These are phyloP conservation scores for Nixonia krombeini DNA, from an alignment of 1,140 invertebrate species.

Conservation along the genomic window DNA sequence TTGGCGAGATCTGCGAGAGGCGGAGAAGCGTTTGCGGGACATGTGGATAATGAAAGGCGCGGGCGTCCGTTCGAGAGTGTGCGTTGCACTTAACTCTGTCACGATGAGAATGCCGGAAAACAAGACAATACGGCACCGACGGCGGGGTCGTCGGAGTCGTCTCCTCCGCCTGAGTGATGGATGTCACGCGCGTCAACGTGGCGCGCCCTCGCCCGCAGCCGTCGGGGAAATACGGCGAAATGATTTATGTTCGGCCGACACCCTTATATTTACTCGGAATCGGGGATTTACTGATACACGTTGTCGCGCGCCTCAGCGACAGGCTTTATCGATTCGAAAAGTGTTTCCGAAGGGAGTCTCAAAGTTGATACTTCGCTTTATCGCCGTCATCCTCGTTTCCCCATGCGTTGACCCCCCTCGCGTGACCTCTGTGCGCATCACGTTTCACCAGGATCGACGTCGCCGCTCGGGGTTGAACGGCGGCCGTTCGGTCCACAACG, in stretches of 20 bases:
- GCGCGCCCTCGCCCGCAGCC: slow-evolving; percentile 19
- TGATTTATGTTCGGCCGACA: slow-evolving; percentile 45
- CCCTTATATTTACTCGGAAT: slow-evolving; percentile 43
- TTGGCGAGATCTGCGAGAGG: too few species aligned
- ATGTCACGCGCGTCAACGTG: slow-evolving; percentile 51
- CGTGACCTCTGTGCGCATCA: too few species aligned
- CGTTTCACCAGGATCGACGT: neutral
- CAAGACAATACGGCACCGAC: slow-evolving; percentile 23
- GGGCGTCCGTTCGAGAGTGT: slow-evolving; percentile 2
- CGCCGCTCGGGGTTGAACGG: too few species aligned
- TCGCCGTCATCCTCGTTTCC: too few species aligned
- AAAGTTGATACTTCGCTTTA: too few species aligned
- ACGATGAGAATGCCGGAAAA: slow-evolving; percentile 25
- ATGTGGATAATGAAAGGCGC: neutral
- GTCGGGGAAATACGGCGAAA: slow-evolving; percentile 34
- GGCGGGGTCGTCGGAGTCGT: slow-evolving; percentile 23
- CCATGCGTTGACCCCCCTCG: too few species aligned
- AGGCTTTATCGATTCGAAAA: slow-evolving; percentile 28
- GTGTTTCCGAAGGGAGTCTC: neutral
- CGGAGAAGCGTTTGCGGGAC: too few species aligned
- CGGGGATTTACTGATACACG: slow-evolving; percentile 26
- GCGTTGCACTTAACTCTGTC: slow-evolving; percentile 18
- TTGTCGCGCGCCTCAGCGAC: slow-evolving; percentile 17
- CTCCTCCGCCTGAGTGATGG: slow-evolving; percentile 38
- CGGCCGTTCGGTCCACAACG: too few species aligned